phyloP scores from a whole-genome alignment of 2,113 vertebrate genomes.

The Tyrannus savana region DNA sequence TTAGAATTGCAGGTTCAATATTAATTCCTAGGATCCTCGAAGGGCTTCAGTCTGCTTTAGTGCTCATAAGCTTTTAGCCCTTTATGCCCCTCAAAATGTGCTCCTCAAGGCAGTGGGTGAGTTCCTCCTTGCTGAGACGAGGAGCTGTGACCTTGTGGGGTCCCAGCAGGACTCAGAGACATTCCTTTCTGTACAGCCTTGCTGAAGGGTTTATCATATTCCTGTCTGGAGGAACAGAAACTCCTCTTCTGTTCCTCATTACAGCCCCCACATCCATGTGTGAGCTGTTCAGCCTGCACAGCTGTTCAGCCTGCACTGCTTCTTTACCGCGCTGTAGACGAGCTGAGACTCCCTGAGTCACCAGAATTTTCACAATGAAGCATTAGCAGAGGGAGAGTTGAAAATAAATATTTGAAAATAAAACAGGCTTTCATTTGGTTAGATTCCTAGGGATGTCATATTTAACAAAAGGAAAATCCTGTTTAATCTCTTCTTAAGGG shows the following conservation, averaged over 20 bases:
- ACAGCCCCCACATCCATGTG: background rate
- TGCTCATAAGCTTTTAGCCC: background rate
- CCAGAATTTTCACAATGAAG: background rate
- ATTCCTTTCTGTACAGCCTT: background rate
- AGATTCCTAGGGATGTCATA: background rate
- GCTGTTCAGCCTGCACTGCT: background rate
- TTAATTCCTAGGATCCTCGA: background rate
- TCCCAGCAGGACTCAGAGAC: background rate
- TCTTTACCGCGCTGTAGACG: fast-evolving
- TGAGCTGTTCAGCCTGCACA: background rate
- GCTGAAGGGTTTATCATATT: background rate
- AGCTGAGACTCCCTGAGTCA: background rate
- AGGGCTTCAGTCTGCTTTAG: background rate
- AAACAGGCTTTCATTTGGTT: background rate
- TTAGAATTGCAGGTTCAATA: background rate
- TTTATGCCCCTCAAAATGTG: background rate
- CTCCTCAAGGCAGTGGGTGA: background rate
- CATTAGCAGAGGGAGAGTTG: background rate
- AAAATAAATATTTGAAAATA: background rate
- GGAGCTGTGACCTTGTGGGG: background rate
- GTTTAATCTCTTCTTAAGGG: background rate
- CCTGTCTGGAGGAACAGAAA: background rate
- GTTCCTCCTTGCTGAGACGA: background rate
- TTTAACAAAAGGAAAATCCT: background rate
- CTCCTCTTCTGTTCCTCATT: background rate